These are phyloP conservation scores for Meloe dianella DNA, from an alignment of 2,888 invertebrate genomes.

Conservation along the genomic window DNA sequence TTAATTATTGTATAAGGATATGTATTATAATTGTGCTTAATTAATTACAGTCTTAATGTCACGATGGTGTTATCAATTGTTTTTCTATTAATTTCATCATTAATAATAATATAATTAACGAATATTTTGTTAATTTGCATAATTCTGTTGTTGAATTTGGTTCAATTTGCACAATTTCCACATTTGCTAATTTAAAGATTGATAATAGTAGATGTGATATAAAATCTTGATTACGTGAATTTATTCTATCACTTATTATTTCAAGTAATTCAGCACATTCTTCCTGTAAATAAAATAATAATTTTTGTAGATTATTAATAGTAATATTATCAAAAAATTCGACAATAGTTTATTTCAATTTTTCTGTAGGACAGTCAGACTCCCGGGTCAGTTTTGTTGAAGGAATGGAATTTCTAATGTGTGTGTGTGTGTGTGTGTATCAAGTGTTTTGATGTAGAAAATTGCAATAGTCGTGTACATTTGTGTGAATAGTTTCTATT, in stretches of 20 bases:
- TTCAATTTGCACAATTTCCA: conserved; percentile 83
- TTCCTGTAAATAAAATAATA: conserved; percentile 67
- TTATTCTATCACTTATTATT: conserved; percentile 82
- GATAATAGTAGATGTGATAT: conserved; percentile 86
- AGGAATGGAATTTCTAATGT: not conserved
- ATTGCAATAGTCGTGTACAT: not conserved
- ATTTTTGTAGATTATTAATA: not conserved
- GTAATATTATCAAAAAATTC: not conserved
- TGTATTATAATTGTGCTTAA: conserved; percentile 51
- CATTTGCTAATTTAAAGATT: conserved; percentile 92
- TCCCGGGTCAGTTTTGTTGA: not conserved
- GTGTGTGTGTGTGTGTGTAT: not conserved
- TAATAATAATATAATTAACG: conserved; percentile 40
- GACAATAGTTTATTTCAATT: not conserved
- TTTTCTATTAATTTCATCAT: conserved; percentile 43
- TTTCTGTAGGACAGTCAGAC: not conserved
- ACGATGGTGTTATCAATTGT: conserved; percentile 46
- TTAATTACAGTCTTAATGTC: conserved; percentile 51
- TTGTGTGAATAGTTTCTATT: not conserved
- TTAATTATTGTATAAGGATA: conserved; percentile 51
- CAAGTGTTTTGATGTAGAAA: not conserved
- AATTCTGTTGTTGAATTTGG: conserved; percentile 61
- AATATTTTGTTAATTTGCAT: conserved; percentile 34
- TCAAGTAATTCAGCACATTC: conserved; percentile 83
- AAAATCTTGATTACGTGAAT: conserved; percentile 82